These are phyloP conservation scores for Salticus scenicus DNA, from an alignment of 2,888 invertebrate genomes.

Conservation along the genomic window DNA sequence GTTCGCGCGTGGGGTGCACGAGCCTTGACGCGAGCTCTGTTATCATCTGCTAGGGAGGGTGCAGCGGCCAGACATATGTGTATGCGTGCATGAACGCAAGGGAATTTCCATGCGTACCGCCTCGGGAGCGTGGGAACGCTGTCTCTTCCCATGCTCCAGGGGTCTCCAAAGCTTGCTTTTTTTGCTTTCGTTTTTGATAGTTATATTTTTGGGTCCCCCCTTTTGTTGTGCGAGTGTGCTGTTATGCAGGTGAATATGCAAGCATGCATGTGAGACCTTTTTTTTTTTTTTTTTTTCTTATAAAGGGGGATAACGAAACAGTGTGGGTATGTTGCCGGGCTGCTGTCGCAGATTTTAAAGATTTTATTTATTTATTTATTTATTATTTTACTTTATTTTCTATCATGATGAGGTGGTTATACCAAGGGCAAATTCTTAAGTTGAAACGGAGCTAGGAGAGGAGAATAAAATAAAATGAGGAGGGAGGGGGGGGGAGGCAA, in stretches of 20 bases:
- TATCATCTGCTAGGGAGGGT: constrained; percentile 2
- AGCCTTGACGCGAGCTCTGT: constrained; percentile 50
- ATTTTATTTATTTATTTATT: not conserved
- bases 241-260: constrained; percentile 13
- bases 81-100: constrained; percentile 30
- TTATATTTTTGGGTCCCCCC: not conserved
- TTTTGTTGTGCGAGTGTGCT: not conserved
- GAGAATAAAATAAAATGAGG: not conserved
- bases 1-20: constrained; percentile 17
- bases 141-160: constrained; percentile 51
- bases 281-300: too few relatives aligned
- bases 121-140: constrained; percentile 57
- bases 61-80: constrained; percentile 30
- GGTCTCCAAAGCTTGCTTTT: not conserved
- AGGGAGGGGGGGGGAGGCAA: not conserved
- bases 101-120: constrained; percentile 52
- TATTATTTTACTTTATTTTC: not conserved
- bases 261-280: constrained; percentile 1
- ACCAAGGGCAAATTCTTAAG: not conserved
- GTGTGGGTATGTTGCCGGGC: not conserved
- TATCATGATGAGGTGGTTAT: not conserved
- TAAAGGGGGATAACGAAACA: not conserved
- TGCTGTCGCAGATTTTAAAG: not conserved
- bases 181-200: not conserved
- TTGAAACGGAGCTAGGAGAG: not conserved